Evolutionary conservation across 2,888 invertebrate genomes (phyloP), one percentile per base, ranked within the genome.

Genomic region (Clostera curtula): DNA sequence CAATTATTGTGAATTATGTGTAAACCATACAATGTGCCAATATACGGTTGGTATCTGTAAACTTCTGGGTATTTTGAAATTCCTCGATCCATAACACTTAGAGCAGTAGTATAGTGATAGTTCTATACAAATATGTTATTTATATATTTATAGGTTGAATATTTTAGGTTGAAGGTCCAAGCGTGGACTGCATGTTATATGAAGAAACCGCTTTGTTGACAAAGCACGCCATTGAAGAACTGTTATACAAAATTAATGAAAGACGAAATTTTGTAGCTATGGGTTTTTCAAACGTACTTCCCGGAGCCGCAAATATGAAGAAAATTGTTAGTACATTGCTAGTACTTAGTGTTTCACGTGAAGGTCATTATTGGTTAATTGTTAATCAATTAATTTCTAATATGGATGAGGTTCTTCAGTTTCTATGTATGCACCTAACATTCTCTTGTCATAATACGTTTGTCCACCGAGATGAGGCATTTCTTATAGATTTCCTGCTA

Each of bases 271-370:
- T 64, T 34, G 54, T 83, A 12, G 77, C 82, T 7, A 39, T 49
- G 36, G 77, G 79, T 2, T 36, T 52, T 7, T 61, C 71, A 2
- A 64, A 51, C 30, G 49, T 51, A 12, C 46, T 77, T 8, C 75
- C 79, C 1, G 54, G 57, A 21, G 79, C 77, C 7, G 77, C 77
- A 9, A 75, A 83, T 40, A 82, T 83, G 79, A 71, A 58, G 26
- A 73, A 70, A 66, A 50, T 80, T 29, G 80, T 83, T 39, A 55
- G 68, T 40, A 22, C 18, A 4, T 17, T 15, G 21, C 4, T 12
- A 11, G 2, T 12, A 3, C 5, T 15, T 25, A 24, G n/a, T 12
- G 25, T 10, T 7, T 4, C 4, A 19, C 4, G 4, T 6, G 8
- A 5, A 19, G 4, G 9, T 6, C n/a, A n/a, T 12, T 15, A 9